Evolutionary conservation across 1,140 invertebrate species (phyloP), one percentile per base, ranked within the genome.

Genomic region (Scaptomyza hsui): DNA sequence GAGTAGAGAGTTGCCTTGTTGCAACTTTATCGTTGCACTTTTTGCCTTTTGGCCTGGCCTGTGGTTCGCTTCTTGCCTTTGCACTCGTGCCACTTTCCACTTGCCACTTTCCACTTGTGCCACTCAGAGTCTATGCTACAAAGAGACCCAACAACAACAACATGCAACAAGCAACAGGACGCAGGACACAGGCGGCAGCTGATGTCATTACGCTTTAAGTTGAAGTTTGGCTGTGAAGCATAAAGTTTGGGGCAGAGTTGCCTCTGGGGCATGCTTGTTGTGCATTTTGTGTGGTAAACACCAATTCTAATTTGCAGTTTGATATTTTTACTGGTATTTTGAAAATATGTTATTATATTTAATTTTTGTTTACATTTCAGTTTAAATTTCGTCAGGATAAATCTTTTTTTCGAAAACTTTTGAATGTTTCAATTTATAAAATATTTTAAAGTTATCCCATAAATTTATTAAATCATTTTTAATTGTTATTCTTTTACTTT

Each of bases 1-100:
- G 26, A 29, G 26, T 29, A 9, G 7, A 9, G 7, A 57, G 55
- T 57, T 57, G 56, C 37, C 37, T 29, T 35, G 49, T 42, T 37
- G 55, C 60, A 86, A 85, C 77, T 85, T 86, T 86, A 75, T 71
- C 81, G 82, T 77, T 74, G 53, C 72, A 77, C 81, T 77, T 63
- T 49, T 63, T 70, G 64, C 53, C 63, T 67, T 72, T 49, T 72
- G 52, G 52, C 52, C 52, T 65, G 62, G 18, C 53, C 69, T 65
- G 53, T 42, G 68, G 45, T 68, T 60, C 56, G 56, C 51, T 69
- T 45, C 57, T 68, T 61, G 35, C 32, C 39, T 44, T 44, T 32
- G 29, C 29, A 68, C 47, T 37, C 4, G 4, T 15, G 29, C 29
- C 18, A 39, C 49, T 47, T 21, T 21, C 41, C 49, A 15, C 53